These are phyloP conservation scores for Enteromius viviparus DNA, from an alignment of 2,797 vertebrate genomes.

Conservation along the genomic window DNA sequence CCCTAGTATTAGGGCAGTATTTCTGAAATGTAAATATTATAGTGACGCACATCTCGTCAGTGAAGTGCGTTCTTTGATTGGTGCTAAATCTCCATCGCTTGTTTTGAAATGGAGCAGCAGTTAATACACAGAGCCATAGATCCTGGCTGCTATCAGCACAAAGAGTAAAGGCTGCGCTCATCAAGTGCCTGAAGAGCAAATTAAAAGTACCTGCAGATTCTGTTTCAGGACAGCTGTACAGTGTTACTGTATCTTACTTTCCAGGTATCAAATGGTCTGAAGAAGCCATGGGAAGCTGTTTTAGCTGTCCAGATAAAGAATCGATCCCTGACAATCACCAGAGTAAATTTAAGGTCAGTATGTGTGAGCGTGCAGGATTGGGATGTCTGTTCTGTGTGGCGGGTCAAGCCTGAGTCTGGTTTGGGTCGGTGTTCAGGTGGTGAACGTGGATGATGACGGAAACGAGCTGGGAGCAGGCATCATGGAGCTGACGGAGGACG, in stretches of 20 bases:
- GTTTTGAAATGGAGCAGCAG: too few relatives aligned
- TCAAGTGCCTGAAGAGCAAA: not conserved
- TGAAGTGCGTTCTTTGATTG: too few relatives aligned
- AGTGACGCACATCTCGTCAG: too few relatives aligned
- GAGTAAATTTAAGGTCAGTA: slow-evolving; percentile 93
- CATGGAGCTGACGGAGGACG: slow-evolving; percentile 92
- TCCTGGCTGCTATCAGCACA: not conserved
- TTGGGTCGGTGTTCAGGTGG: slow-evolving; percentile 79
- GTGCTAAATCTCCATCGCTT: too few relatives aligned
- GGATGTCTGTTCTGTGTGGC: slow-evolving; percentile 42
- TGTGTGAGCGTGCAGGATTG: not conserved
- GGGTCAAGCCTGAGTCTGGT: not conserved
- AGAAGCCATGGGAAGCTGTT: slow-evolving; percentile 99
- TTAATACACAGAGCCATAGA: too few relatives aligned
- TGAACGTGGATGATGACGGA: slow-evolving; percentile 98
- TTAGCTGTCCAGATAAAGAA: slow-evolving; percentile 99
- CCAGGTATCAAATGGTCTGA: slow-evolving; percentile 94
- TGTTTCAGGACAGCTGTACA: not conserved
- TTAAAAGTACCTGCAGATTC: not conserved
- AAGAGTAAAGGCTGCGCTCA: not conserved
- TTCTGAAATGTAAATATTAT: too few relatives aligned
- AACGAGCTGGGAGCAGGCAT: slow-evolving; percentile 97
- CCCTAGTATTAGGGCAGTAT: too few relatives aligned
- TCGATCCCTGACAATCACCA: slow-evolving; percentile 96
- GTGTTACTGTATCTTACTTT: not conserved